Percentiles rank a stretch among this genome's conserved stretches.
phyloP scores from a whole-genome alignment of 2,797 vertebrate species.

The Peromyscus eremicus region DNA sequence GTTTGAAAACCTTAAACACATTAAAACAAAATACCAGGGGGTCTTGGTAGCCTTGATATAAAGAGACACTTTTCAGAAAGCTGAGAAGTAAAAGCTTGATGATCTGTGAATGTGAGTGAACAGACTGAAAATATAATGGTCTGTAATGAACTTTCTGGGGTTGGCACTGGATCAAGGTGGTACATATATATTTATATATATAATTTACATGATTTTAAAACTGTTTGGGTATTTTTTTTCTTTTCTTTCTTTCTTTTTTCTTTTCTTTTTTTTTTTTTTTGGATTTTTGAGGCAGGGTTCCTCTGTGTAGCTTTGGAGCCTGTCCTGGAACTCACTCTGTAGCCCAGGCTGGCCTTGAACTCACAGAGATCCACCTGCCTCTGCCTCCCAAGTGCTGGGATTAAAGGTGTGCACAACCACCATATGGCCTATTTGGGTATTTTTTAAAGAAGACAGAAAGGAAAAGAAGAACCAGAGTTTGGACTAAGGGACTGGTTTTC shows the following conservation, averaged over 20 bases:
- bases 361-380: too few species aligned
- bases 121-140: background rate
- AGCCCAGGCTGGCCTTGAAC: too few species aligned
- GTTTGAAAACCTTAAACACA: background rate
- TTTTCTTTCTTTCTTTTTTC: too few species aligned
- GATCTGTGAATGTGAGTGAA: background rate
- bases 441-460: slow-evolving; percentile 28
- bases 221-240: background rate
- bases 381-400: too few species aligned
- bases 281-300: too few species aligned
- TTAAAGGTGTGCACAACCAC: too few species aligned
- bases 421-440: too few species aligned
- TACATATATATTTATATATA: background rate
- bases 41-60: background rate
- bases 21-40: background rate
- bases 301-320: too few species aligned
- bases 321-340: too few species aligned
- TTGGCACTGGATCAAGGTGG: background rate
- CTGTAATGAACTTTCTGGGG: background rate
- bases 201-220: background rate
- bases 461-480: background rate
- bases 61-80: background rate
- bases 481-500: background rate
- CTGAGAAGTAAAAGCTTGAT: background rate
- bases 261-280: too few species aligned